Evolutionary conservation across 2,888 invertebrate genomes (phyloP).

Genomic region (Helicoverpa assulta): DNA sequence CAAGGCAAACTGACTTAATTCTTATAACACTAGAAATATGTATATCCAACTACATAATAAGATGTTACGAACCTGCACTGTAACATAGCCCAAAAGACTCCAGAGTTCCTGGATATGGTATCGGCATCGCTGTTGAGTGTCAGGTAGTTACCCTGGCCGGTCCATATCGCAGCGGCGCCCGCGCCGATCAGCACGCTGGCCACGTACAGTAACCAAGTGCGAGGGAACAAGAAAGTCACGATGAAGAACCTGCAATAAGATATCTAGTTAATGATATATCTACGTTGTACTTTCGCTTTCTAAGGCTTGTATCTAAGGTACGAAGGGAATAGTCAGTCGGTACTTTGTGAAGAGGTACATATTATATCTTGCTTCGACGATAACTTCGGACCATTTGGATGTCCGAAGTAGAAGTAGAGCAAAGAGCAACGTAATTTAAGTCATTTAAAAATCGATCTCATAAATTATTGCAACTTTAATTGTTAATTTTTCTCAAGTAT

Average conservation of each 20-base stretch:
- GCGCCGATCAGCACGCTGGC: constrained; percentile 96
- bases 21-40: not conserved
- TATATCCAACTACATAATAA: not conserved
- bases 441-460: no score
- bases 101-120: constrained; percentile 98
- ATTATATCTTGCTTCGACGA: not conserved
- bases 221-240: constrained; percentile 95
- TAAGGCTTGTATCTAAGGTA: not conserved
- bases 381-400: not conserved
- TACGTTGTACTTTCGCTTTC: constrained; percentile 27
- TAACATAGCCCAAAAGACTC: constrained; percentile 98
- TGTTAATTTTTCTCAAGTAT: not conserved
- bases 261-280: constrained; percentile 36
- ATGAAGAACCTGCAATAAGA: constrained; percentile 94
- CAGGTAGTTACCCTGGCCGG: constrained; percentile 96
- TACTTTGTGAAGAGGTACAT: no score
- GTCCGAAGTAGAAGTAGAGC: not conserved
- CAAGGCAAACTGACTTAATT: not conserved
- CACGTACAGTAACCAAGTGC: constrained; percentile 95
- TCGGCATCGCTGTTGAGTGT: constrained; percentile 96
- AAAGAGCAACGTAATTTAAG: no score
- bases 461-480: no score
- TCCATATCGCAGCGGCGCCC: constrained; percentile 98
- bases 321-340: not conserved
- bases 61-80: constrained; percentile 93